Conservation (phyloP, 2,113 vertebrate genomes). For the Semicossyphus pulcher region DNA sequence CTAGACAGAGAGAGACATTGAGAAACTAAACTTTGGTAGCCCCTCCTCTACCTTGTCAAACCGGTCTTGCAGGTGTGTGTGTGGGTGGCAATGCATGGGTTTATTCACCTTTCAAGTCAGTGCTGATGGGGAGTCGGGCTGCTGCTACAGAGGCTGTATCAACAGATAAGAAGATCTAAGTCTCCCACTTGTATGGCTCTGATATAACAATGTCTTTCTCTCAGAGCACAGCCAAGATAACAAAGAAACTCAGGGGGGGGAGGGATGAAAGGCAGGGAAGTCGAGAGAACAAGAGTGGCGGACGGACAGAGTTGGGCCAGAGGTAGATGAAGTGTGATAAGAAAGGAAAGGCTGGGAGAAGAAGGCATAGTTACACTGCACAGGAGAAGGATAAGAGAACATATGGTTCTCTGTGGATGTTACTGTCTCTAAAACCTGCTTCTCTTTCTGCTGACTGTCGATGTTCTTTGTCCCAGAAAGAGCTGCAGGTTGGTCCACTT, state of each 20-base stretch:
- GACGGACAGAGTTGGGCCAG: background rate
- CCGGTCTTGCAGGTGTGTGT: slow-evolving; percentile 59
- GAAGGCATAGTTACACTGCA: background rate
- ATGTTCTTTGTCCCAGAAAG: slow-evolving; percentile 20
- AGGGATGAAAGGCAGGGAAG: slow-evolving; percentile 11
- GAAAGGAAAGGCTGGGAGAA: slow-evolving; percentile 2
- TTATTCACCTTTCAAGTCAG: slow-evolving; percentile 51
- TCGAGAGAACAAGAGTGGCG: slow-evolving; percentile 1
- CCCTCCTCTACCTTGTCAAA: slow-evolving; percentile 56
- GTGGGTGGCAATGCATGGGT: slow-evolving; percentile 16
- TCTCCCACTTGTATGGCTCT: slow-evolving; percentile 58
- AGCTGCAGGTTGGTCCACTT: slow-evolving; percentile 41
- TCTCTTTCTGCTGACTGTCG: slow-evolving; percentile 29
- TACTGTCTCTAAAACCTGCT: background rate
- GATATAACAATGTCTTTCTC: slow-evolving; percentile 51
- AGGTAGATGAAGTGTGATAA: slow-evolving; percentile 22
- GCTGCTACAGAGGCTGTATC: slow-evolving; percentile 32
- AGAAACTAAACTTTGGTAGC: slow-evolving; percentile 35
- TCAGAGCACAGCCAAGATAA: slow-evolving; percentile 35
- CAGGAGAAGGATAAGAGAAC: background rate
- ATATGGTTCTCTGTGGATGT: slow-evolving; percentile 3
- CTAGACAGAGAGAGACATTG: slow-evolving; percentile 8
- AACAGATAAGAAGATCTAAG: slow-evolving; percentile 64
- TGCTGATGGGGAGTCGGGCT: slow-evolving; percentile 2
- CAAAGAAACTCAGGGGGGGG: background rate